These are phyloP conservation scores for Candoia aspera DNA, from an alignment of 2,113 vertebrate genomes.

Conservation along the genomic window DNA sequence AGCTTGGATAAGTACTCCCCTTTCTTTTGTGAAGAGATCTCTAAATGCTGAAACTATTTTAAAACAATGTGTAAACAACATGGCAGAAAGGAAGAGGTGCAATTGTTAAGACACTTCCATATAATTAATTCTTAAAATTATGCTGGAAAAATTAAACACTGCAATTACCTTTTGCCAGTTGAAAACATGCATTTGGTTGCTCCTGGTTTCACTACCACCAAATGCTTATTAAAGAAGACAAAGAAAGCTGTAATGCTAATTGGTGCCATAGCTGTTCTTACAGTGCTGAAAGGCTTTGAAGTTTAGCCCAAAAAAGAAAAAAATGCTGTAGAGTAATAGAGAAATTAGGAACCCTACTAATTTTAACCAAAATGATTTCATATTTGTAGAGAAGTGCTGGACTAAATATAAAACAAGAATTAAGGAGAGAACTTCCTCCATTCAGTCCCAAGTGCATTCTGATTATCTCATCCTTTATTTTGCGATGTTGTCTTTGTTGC, in stretches of 20 bases:
- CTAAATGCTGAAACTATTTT: constrained; percentile 22
- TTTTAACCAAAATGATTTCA: constrained; percentile 72
- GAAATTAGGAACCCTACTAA: constrained; percentile 69
- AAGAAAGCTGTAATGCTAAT: constrained; percentile 73
- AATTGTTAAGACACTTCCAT: constrained; percentile 55
- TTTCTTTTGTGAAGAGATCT: not conserved
- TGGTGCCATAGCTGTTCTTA: constrained; percentile 69
- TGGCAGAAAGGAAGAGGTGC: constrained; percentile 53
- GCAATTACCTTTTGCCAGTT: constrained; percentile 68
- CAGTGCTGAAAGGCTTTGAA: constrained; percentile 63
- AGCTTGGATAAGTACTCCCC: not conserved
- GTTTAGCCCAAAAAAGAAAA: constrained; percentile 29
- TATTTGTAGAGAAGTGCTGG: constrained; percentile 60
- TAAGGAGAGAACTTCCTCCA: constrained; percentile 54
- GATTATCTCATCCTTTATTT: constrained; percentile 54
- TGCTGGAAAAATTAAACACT: constrained; percentile 11
- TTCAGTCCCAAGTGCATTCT: constrained; percentile 56
- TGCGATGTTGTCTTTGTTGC: constrained; percentile 52
- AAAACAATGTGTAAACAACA: constrained; percentile 23
- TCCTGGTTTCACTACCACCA: constrained; percentile 64
- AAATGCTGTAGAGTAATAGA: constrained; percentile 45
- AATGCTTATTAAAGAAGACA: constrained; percentile 77
- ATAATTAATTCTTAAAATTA: constrained; percentile 70
- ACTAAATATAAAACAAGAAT: constrained; percentile 74
- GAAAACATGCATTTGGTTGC: constrained; percentile 71